These are phyloP conservation scores for Plumapathes pennacea DNA, from an alignment of 92 coral and sea anemone species.

Conservation along the genomic window DNA sequence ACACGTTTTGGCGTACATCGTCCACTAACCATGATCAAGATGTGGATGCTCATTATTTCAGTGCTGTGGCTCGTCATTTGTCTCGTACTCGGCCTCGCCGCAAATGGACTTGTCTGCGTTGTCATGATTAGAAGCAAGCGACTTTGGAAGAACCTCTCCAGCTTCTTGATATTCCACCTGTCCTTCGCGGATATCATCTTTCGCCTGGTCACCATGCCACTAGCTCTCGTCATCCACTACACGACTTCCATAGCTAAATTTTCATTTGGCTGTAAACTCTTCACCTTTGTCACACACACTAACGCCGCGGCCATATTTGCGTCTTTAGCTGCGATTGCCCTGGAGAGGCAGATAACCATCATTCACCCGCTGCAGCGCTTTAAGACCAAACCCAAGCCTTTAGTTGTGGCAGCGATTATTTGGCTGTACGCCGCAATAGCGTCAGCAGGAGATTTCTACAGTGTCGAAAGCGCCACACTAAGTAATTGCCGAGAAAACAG, in stretches of 20 bases:
- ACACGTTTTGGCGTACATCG: too few species aligned
- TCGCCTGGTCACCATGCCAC: neutral
- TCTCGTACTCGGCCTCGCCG: too few species aligned
- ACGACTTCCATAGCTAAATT: too few species aligned
- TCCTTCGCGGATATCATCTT: conserved; percentile 17
- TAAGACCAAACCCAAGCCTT: neutral
- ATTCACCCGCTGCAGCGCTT: conserved; percentile 17
- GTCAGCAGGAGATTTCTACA: neutral
- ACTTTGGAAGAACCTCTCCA: conserved; percentile 32
- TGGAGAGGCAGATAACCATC: conserved; percentile 26
- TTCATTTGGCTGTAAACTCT: neutral
- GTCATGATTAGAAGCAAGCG: conserved; percentile 43
- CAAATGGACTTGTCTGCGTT: too few species aligned
- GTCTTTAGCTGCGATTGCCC: conserved; percentile 28
- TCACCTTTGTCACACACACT: neutral
- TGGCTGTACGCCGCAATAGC: conserved; percentile 15
- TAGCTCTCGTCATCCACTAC: neutral
- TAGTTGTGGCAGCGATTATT: neutral
- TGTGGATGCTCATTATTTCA: too few species aligned
- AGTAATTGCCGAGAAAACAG: neutral
- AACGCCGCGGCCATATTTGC: conserved; percentile 28
- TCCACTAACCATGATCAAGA: too few species aligned
- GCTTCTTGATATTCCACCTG: conserved; percentile 39
- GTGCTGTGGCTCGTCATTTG: too few species aligned
- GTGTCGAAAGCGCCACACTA: neutral